Percentiles rank a stretch among this genome's conserved stretches.
Conservation (phyloP, 2,888 invertebrate species). For the Proisotoma minuta region DNA sequence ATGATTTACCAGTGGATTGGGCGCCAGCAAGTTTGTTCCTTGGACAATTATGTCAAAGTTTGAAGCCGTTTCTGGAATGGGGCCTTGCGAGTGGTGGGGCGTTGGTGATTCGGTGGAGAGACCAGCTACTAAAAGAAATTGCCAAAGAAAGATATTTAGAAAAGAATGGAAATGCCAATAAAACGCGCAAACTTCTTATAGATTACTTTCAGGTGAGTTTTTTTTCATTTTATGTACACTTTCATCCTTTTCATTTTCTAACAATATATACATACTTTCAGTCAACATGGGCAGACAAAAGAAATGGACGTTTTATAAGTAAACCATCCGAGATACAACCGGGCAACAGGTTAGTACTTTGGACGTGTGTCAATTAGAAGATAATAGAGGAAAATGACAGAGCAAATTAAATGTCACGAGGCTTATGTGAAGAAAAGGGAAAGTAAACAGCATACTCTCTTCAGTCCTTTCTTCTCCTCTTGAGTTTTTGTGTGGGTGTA, state of each 20-base stretch:
- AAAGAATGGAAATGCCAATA: constrained; percentile 53
- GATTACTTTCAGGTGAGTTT: constrained; percentile 60
- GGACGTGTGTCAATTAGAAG: no score
- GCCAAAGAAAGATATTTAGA: constrained; percentile 60
- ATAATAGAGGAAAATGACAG: neutral
- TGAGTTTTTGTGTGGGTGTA: no score
- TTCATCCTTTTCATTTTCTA: neutral
- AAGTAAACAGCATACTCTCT: no score
- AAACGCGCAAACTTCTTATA: constrained; percentile 56
- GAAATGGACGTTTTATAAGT: constrained; percentile 41
- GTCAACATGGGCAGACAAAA: constrained; percentile 48
- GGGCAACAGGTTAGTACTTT: constrained; percentile 33
- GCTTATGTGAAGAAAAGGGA: no score
- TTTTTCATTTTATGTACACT: neutral
- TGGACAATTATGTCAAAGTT: constrained; percentile 62
- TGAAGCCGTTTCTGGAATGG: constrained; percentile 66
- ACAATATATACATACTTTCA: constrained; percentile 44
- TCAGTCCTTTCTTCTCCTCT: no score
- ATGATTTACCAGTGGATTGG: constrained; percentile 63
- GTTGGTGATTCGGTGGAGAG: constrained; percentile 63
- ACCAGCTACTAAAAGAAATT: constrained; percentile 60
- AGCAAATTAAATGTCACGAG: no score
- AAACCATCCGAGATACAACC: constrained; percentile 11
- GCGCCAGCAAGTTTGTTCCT: constrained; percentile 66
- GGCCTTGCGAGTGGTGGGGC: constrained; percentile 56